Percentiles rank a stretch among this genome's conserved stretches.
phyloP scores from a whole-genome alignment of 2,888 invertebrate species.

The Geophilus truncorum region DNA sequence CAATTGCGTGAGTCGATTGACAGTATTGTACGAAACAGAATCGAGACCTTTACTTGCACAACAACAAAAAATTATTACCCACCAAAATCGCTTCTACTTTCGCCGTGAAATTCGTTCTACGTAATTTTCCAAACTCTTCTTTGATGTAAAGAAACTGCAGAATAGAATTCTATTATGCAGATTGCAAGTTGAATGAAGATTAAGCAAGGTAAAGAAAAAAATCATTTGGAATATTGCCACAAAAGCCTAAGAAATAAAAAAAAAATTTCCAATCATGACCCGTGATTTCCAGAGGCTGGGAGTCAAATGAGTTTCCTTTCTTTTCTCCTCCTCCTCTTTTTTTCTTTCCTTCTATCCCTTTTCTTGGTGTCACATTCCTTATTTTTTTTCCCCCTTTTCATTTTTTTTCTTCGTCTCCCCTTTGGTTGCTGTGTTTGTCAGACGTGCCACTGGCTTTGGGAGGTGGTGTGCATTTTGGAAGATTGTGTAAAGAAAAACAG shows the following conservation, averaged over 20 bases:
- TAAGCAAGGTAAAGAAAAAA: slow-evolving; percentile 25
- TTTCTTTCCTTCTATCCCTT: not conserved
- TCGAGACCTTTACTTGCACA: not conserved
- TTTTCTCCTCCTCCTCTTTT: not conserved
- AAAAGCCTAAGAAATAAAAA: slow-evolving; percentile 25
- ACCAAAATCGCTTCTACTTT: not conserved
- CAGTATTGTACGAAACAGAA: not conserved
- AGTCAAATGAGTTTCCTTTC: slow-evolving; percentile 22
- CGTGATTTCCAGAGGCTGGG: slow-evolving; percentile 17
- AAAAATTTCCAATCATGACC: slow-evolving; percentile 23
- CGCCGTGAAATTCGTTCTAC: not conserved
- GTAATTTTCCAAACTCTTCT: slow-evolving; percentile 3
- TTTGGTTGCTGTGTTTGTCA: slow-evolving; percentile 23
- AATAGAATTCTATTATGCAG: slow-evolving; percentile 27
- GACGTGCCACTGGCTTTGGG: slow-evolving; percentile 24
- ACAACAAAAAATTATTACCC: slow-evolving; percentile 19
- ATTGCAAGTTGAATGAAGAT: slow-evolving; percentile 27
- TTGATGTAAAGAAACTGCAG: slow-evolving; percentile 15
- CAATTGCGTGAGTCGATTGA: not conserved
- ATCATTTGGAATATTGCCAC: slow-evolving; percentile 27
- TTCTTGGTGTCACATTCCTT: slow-evolving; percentile 27
- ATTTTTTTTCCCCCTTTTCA: not conserved
- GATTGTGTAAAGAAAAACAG: slow-evolving; percentile 27
- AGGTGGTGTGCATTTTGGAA: slow-evolving; percentile 21
- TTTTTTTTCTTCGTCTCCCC: slow-evolving; percentile 14